Evolutionary conservation across 2,797 vertebrate genomes (phyloP).

Genomic region (Avahi laniger): DNA sequence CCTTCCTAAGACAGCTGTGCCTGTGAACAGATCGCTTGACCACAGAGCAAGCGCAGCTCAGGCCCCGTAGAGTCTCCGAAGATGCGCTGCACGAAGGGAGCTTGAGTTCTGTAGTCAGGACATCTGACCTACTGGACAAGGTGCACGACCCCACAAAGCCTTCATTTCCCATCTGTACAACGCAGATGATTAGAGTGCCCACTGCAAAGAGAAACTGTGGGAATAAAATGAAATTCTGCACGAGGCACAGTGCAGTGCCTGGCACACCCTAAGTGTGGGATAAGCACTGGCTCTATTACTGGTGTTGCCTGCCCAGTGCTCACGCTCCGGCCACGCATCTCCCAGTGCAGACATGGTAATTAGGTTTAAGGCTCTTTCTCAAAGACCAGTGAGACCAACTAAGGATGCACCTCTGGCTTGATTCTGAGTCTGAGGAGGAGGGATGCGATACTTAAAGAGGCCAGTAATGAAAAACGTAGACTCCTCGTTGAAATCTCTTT

Average conservation of each 20-base stretch:
- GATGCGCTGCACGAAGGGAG: rapidly evolving
- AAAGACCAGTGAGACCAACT: background rate
- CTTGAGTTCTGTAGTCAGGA: rapidly evolving
- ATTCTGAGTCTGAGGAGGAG: background rate
- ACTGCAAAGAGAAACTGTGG: background rate
- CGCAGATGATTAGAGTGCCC: background rate
- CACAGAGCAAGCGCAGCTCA: rapidly evolving
- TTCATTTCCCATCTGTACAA: background rate
- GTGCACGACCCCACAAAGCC: background rate
- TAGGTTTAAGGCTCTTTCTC: background rate
- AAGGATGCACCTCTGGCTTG: background rate
- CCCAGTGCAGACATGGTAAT: rapidly evolving
- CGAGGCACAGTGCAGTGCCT: background rate
- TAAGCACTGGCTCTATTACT: too few species aligned
- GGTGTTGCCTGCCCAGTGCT: background rate
- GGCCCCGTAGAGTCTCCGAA: background rate
- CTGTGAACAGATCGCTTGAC: rapidly evolving
- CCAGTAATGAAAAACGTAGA: background rate
- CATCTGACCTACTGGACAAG: background rate
- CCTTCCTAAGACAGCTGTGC: background rate
- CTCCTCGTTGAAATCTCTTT: background rate
- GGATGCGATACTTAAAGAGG: background rate
- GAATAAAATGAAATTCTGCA: background rate
- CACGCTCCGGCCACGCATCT: rapidly evolving
- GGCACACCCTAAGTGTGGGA: background rate